Evolutionary conservation across 2,797 vertebrate species (phyloP), one percentile per base, ranked within the genome.

Genomic region (Limnodromus scolopaceus): DNA sequence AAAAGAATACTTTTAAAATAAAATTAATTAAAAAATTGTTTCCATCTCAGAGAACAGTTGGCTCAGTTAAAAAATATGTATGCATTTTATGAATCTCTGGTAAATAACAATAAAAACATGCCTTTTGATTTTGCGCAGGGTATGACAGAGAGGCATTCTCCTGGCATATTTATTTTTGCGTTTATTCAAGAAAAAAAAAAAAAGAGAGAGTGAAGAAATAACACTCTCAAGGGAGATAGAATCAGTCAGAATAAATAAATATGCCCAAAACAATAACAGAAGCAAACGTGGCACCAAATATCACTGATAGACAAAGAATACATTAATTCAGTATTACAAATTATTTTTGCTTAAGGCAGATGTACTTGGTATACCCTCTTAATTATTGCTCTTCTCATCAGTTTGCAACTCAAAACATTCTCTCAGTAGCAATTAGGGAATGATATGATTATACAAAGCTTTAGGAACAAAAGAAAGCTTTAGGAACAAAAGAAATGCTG

Each of bases 371-470:
- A 93, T 93, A 93, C 63, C n/a, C 92, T 95, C 91, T 88, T 96
- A 96, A 97, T 96, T 97, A 96, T 90, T 97, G 85, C 61, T 96
- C 65, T 92, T 91, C 92, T 96, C 94, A 95, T 95, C 91, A 93
- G 65, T 89, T 90, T 96, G 87, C 89, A 95, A 94, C 79, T 94
- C 79, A 93, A 85, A 95, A 85, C 55, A 85, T 85, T 93, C 48
- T 94, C 84, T 95, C 95, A 93, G 82, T 84, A 83, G 76, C 61
- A 95, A 93, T 95, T 95, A 95, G 49, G 72, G 84, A 92, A 89
- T 65, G 12, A 90, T 65, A 93, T 75, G 84, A 92, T 90, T 93
- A 79, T 79, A 92, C 1, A 5, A 91, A 92, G 11, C 63, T 79
- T 83, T 76, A 87, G n/a, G 28, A 96, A 87, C 34, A 89, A 70